Conservation (phyloP, 2,113 vertebrate genomes). For the Colius striatus region DNA sequence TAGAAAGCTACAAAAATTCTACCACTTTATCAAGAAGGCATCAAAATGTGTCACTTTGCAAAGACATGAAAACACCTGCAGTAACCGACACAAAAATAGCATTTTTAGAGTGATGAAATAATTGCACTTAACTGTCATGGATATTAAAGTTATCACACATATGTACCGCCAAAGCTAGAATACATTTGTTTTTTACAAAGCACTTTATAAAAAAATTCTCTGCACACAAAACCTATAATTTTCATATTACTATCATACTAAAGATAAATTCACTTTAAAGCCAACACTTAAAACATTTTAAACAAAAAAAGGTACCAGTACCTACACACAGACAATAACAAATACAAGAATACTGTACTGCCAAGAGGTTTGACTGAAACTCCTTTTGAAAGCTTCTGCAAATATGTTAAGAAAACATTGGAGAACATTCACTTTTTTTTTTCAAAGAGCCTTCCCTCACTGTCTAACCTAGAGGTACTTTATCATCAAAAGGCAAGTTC, state of each 20-base stretch:
- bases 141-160: constrained; percentile 98
- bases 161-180: constrained; percentile 97
- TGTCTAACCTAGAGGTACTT: constrained; percentile 76
- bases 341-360: constrained; percentile 92
- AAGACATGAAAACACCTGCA: constrained; percentile 98
- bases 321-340: constrained; percentile 93
- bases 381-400: constrained; percentile 81
- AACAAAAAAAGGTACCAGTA: constrained; percentile 95
- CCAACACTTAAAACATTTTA: constrained; percentile 92
- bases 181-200: constrained; percentile 90
- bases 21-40: constrained; percentile 99
- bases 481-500: constrained; percentile 79
- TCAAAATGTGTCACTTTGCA: constrained; percentile 98
- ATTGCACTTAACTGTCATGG: constrained; percentile 92
- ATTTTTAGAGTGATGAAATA: constrained; percentile 91
- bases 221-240: constrained; percentile 95
- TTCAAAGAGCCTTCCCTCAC: constrained; percentile 69
- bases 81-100: constrained; percentile 96
- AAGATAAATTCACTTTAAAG: constrained; percentile 97
- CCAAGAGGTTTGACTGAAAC: constrained; percentile 88
- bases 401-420: constrained; percentile 78
- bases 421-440: constrained; percentile 76
- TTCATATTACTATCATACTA: constrained; percentile 93
- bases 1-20: constrained; percentile 99
- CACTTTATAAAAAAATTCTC: constrained; percentile 95